phyloP scores from a whole-genome alignment of 2,888 invertebrate species.

The Stenotaenia linearis region DNA sequence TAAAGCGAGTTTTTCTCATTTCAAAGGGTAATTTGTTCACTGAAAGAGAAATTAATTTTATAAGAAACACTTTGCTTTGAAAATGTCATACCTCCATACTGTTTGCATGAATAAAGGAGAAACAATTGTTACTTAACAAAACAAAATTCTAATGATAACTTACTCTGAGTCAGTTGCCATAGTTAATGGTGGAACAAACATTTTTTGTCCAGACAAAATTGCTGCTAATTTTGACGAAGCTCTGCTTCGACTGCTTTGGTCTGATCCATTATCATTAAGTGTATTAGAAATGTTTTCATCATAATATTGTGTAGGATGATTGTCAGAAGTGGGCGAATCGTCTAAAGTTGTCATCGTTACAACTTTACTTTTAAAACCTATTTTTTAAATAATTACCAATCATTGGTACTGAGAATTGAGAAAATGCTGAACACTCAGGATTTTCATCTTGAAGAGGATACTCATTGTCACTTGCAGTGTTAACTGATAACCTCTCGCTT shows the following conservation, averaged over 20 bases:
- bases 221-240: conserved; percentile 37
- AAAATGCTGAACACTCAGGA: conserved; percentile 28
- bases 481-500: conserved; percentile 38
- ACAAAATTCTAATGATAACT: not conserved
- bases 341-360: not conserved
- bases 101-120: not conserved
- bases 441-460: conserved; percentile 33
- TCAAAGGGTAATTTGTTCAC: not conserved
- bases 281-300: conserved; percentile 42
- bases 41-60: not conserved
- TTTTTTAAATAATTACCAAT: conserved; percentile 30
- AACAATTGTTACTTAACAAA: not conserved
- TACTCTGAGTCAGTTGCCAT: conserved; percentile 39
- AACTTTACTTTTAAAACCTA: not conserved
- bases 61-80: not conserved
- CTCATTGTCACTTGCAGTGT: conserved; percentile 40
- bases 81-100: not conserved
- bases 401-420: conserved; percentile 34
- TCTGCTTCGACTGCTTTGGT: conserved; percentile 13
- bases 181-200: conserved; percentile 38
- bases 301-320: conserved; percentile 39
- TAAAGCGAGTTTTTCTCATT: not conserved
- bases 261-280: not conserved
- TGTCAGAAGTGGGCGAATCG: conserved; percentile 8
- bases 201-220: conserved; percentile 37